These are phyloP conservation scores for Habropoda laboriosa DNA, from an alignment of 1,140 invertebrate genomes.

Conservation along the genomic window DNA sequence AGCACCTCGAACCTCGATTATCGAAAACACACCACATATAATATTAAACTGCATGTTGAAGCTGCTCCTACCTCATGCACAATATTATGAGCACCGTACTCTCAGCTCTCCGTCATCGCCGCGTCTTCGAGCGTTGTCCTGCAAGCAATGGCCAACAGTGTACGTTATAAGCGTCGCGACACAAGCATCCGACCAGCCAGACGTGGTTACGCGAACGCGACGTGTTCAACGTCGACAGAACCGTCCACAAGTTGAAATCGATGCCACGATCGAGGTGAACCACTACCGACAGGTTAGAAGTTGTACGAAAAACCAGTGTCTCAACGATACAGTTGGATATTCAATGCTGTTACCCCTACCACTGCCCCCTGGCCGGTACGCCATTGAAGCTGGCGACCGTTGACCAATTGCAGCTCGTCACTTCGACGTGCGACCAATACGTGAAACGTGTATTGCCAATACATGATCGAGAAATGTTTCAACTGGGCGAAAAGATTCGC, in stretches of 20 bases:
- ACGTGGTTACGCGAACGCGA: background rate
- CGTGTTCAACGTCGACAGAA: too few species aligned
- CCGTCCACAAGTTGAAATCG: background rate
- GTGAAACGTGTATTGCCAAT: background rate
- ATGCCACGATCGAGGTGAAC: conserved; percentile 4
- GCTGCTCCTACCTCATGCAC: conserved; percentile 55
- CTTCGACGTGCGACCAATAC: conserved; percentile 25
- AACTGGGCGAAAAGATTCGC: too few species aligned
- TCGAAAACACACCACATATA: background rate
- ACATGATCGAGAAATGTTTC: background rate
- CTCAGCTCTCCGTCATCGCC: conserved; percentile 70
- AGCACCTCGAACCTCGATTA: too few species aligned
- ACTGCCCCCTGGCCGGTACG: background rate
- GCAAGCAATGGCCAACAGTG: background rate
- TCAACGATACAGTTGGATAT: background rate
- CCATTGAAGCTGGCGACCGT: background rate
- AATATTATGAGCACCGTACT: conserved; percentile 43
- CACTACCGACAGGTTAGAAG: conserved; percentile 26
- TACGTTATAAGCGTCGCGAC: background rate
- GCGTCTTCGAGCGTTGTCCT: conserved; percentile 27
- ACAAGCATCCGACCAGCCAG: conserved; percentile 20
- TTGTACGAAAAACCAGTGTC: background rate
- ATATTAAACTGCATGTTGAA: background rate
- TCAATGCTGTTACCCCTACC: background rate
- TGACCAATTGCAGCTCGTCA: conserved; percentile 26